Percentiles rank a stretch among this genome's conserved stretches.
Evolutionary conservation across 2,888 invertebrate species (phyloP).

Genomic region (Acronicta leporina): DNA sequence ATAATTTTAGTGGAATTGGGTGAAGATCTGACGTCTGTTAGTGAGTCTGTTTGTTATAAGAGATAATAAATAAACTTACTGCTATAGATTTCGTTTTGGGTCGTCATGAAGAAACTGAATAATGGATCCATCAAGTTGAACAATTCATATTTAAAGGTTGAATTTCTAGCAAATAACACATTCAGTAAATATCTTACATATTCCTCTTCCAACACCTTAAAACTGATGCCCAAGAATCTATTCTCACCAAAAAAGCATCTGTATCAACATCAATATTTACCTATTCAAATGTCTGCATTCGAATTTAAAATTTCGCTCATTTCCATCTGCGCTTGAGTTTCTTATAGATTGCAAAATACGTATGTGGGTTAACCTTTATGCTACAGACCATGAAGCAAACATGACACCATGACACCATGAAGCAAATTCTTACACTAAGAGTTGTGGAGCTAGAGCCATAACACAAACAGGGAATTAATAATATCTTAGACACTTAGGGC

Average conservation of each 20-base stretch:
- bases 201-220: slow-evolving; percentile 5
- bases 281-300: slow-evolving; percentile 55
- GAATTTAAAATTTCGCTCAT: slow-evolving; percentile 53
- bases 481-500: no score
- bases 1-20: no score
- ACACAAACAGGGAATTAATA: no score
- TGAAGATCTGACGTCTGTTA: no score
- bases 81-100: no score
- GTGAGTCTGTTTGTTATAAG: no score
- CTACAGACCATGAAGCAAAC: background rate
- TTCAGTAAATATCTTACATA: background rate
- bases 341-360: slow-evolving; percentile 8
- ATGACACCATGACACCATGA: background rate
- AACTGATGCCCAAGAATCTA: slow-evolving; percentile 20
- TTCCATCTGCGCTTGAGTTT: slow-evolving; percentile 29
- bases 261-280: slow-evolving; percentile 52
- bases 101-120: no score
- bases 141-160: background rate
- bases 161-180: slow-evolving; percentile 1
- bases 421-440: background rate
- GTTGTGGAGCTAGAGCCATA: background rate
- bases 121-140: no score
- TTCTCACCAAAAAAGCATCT: slow-evolving; percentile 31
- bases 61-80: no score
- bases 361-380: background rate